phyloP scores from a whole-genome alignment of 2,888 invertebrate species.

The Eustalomyia histrio region DNA sequence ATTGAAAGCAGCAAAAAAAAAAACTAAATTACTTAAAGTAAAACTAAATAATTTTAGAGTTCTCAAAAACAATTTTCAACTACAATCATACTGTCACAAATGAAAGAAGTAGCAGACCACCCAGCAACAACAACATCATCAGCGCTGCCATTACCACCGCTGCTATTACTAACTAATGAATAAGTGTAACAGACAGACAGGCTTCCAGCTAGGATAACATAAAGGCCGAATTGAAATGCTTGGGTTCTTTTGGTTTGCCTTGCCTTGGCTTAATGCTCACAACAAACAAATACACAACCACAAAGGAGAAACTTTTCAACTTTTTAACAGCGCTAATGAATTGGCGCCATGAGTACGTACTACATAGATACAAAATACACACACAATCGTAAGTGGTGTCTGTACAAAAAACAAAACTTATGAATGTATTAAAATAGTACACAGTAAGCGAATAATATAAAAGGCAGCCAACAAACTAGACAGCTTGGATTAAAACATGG shows the following conservation, averaged over 20 bases:
- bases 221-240: constrained; percentile 6
- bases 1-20: too few relatives aligned
- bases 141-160: neutral
- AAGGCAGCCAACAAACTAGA: neutral
- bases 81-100: too few relatives aligned
- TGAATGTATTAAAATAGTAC: too few relatives aligned
- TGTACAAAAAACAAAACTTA: neutral
- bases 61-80: too few relatives aligned
- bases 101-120: too few relatives aligned
- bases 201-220: constrained; percentile 24
- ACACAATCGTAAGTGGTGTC: neutral
- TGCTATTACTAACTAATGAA: neutral
- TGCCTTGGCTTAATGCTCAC: too few relatives aligned
- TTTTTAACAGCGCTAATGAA: constrained; percentile 54
- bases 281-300: constrained; percentile 2
- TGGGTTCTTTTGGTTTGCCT: constrained; percentile 10
- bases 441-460: neutral
- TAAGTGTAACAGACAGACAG: constrained; percentile 9
- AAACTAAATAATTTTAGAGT: too few relatives aligned
- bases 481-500: neutral
- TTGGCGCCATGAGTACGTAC: constrained; percentile 29
- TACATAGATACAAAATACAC: neutral
- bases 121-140: neutral
- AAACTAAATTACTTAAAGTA: too few relatives aligned
- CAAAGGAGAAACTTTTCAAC: constrained; percentile 50